Base-by-base conservation (phyloP, 2,888 invertebrate species). In the Plebejus argus region DNA sequence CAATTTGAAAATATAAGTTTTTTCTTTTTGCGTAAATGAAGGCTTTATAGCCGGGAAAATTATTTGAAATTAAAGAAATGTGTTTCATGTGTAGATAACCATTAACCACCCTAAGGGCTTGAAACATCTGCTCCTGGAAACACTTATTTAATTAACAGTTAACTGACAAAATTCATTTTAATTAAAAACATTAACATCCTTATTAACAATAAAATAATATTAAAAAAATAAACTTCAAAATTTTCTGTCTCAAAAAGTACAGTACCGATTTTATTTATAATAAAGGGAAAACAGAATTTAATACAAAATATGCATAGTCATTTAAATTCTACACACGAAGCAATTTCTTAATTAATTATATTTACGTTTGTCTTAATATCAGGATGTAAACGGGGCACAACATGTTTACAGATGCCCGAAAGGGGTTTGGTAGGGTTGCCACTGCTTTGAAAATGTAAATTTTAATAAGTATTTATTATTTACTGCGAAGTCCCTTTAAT, bases 351-450 rank as follows among this genome's bases (percentile, higher is more conserved):
- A 58, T 58, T n/a, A 58, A 58, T 58, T 58, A 58, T 20, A 58
- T 58, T 58, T 20, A 8, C 58, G 20, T 58, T 58, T 58, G 58
- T 58, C 58, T 58, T 58, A 58, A 58, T 58, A 58, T 58, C 58
- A 58, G 15, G 6, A 20, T 58, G 58, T 20, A 58, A 58, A 58
- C 56, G 7, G 58, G 58, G 20, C 58, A 53, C 53, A 53, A 20
- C 58, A 58, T 58, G 58, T 58, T 58, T 58, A 20, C 8, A 20
- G 20, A 58, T 58, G 53, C 53, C 53, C 53, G 53, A 58, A 58
- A 58, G 20, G 58, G 20, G 6, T 58, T 58, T 20, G n/a, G 8
- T 20, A 58, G 58, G 58, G 58, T 58, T 58, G 58, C 20, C 58
- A 58, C n/a, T 8, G 20, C 15, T 58, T 58, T 58, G 53, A 53